Base-by-base conservation (phyloP, 2,113 vertebrate genomes). In the Perccottus glenii region DNA sequence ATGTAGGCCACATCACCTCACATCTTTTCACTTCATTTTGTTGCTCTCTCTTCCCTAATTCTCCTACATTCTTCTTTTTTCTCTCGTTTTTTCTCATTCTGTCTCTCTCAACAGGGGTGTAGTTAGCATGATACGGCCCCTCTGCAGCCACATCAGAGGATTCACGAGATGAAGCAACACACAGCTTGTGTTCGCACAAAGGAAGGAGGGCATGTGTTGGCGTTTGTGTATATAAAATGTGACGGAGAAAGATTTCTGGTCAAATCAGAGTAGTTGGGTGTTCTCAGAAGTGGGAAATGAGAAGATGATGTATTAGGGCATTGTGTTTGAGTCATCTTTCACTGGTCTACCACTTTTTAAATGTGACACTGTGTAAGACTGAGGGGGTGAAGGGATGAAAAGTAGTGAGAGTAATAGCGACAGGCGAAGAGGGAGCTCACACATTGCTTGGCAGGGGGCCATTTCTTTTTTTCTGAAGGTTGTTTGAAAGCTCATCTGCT, bases 401-500 rank as follows among this genome's bases (percentile, higher is more conserved):
- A 64, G 44, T 9, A 44, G 36, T 14, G 44, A 44, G 47, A 40
- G 16, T 38, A 56, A 33, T 45, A 11, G 46, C 9, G 50, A 73
- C 40, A 27, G 10, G 56, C 12, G 49, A 15, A 53, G 11, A 59
- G 73, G 76, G 67, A 55, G 67, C 72, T 87, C 77, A 81, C 69
- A 72, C 33, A 16, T 33, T 16, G 2, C 53, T 58, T 82, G 86
- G 88, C 73, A 15, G 12, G 38, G 14, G 55, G 77, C 85, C 87
- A 79, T 76, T 62, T 63, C 14, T 60, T 80, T 69, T 73, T 75
- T 80, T 47, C 70, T 75, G n/a, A 14, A 69, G 76, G 79, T 87
- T 62, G 0, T 83, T 80, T 84, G 43, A 68, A 82, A 60, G 73
- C 78, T 85, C 84, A 87, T 85, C 84, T 82, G 64, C 78, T 77